A percentile compares a stretch with the other conserved stretches of the same genome.
Evolutionary conservation across 2,888 invertebrate genomes (phyloP).

Genomic region (Drosophila prolongata): DNA sequence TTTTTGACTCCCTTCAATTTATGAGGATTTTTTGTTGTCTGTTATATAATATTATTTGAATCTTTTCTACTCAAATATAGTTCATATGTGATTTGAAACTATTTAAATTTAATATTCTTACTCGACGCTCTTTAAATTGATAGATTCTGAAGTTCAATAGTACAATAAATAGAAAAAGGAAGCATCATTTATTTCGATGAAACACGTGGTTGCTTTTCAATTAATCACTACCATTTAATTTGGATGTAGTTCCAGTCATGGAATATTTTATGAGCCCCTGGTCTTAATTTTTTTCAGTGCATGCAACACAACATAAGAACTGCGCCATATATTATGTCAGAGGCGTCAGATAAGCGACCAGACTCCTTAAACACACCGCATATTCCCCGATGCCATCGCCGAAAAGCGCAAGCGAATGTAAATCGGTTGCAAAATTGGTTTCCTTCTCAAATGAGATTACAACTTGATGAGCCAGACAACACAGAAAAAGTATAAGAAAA

Average conservation of each 20-base stretch:
- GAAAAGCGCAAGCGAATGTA: slow-evolving; percentile 62
- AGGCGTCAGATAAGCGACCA: slow-evolving; percentile 75
- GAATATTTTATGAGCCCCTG: too few species aligned
- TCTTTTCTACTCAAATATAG: not conserved
- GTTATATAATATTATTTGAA: too few species aligned
- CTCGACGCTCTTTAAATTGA: too few species aligned
- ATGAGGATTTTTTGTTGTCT: too few species aligned
- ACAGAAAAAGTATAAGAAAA: not conserved
- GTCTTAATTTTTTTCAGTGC: slow-evolving; percentile 27
- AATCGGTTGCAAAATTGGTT: slow-evolving; percentile 74
- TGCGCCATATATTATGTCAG: slow-evolving; percentile 77
- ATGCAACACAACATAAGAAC: slow-evolving; percentile 56
- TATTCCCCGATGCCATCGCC: not conserved
- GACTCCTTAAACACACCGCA: slow-evolving; percentile 26
- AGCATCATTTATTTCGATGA: too few species aligned
- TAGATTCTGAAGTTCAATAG: too few species aligned
- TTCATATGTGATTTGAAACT: not conserved
- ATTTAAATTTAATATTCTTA: too few species aligned
- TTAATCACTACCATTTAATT: too few species aligned
- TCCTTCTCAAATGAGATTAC: slow-evolving; percentile 68
- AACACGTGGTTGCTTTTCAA: too few species aligned
- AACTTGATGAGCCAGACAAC: slow-evolving; percentile 67
- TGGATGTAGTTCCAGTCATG: too few species aligned
- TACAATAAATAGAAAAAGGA: too few species aligned
- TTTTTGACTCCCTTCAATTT: too few species aligned